Base-by-base conservation (phyloP, 2,797 vertebrate species). In the Sebastolobus altivelis region DNA sequence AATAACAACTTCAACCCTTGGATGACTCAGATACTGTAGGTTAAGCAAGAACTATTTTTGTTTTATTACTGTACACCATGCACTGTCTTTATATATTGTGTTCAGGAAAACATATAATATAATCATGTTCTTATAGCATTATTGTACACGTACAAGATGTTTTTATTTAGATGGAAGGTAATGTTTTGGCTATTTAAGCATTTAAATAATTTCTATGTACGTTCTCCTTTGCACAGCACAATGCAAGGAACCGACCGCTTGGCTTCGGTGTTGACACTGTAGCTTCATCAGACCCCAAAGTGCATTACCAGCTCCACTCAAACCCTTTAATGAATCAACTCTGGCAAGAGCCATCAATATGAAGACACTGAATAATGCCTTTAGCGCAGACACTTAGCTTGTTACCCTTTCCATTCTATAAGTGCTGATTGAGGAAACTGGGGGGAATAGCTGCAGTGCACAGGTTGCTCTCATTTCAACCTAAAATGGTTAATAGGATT, bases 301-400 rank as follows among this genome's bases (percentile, higher is more conserved):
- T 92, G 88, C 92, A 93, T 93, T 92, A 94, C 87, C 88, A 88
- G 91, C 88, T 86, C 75, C 86, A 89, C 87, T 90, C 91, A 90
- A 87, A 87, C 70, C 72, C 81, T 87, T 90, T 94, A 94, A 95
- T 95, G 93, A 95, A 95, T 95, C 93, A 95, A 88, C 83, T 85
- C 81, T 93, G 93, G 90, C 93, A 92, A 83, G 65, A 88, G 46
- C 77, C 89, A 89, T 95, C 93, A 92, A 92, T 95, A 93, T 85
- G 76, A 88, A 88, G 92, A 92, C 92, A 85, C 88, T 93, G 94
- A 95, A 91, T 93, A 93, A 95, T 94, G 90, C 82, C 85, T 84
- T 83, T 67, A 84, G 90, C 75, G 85, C 91, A 89, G 86, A 90
- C 93, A 90, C 88, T 92, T 75, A 35, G 82, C 93, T 90, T 83